Percentiles rank a stretch among this genome's conserved stretches.
These are phyloP conservation scores for Arenicola marina DNA, from an alignment of 2,888 invertebrate species.

Conservation along the genomic window DNA sequence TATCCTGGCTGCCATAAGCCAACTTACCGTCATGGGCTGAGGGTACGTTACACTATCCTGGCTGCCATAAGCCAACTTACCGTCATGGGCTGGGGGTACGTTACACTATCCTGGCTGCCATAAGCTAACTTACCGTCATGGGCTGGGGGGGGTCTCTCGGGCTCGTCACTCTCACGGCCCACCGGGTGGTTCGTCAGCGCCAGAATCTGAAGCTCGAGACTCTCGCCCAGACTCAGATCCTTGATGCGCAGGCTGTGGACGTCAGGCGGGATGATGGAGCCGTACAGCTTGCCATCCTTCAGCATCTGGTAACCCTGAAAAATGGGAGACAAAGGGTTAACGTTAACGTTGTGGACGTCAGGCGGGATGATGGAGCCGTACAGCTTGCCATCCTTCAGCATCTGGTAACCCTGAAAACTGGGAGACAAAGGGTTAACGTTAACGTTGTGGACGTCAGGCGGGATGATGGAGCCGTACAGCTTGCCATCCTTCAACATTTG, in stretches of 20 bases:
- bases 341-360: conserved; percentile 35
- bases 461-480: conserved; percentile 58
- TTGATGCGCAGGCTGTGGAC: conserved; percentile 54
- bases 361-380: conserved; percentile 59
- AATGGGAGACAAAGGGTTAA: neutral
- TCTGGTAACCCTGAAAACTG: conserved; percentile 60
- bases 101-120: too few relatives aligned
- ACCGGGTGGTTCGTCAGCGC: conserved; percentile 60
- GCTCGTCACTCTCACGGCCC: conserved; percentile 40
- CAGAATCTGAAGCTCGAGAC: conserved; percentile 55
- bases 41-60: too few relatives aligned
- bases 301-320: conserved; percentile 60
- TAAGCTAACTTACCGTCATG: too few relatives aligned
- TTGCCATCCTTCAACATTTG: neutral
- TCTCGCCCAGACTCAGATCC: conserved; percentile 57
- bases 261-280: conserved; percentile 57
- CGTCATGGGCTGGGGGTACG: too few relatives aligned
- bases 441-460: conserved; percentile 54
- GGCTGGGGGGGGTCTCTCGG: too few relatives aligned
- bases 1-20: too few relatives aligned
- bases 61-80: too few relatives aligned
- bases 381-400: conserved; percentile 57
- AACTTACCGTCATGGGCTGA: too few relatives aligned
- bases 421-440: too few relatives aligned
- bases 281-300: conserved; percentile 58